phyloP scores from a whole-genome alignment of 2,113 vertebrate species.

The Erythrocebus patas region DNA sequence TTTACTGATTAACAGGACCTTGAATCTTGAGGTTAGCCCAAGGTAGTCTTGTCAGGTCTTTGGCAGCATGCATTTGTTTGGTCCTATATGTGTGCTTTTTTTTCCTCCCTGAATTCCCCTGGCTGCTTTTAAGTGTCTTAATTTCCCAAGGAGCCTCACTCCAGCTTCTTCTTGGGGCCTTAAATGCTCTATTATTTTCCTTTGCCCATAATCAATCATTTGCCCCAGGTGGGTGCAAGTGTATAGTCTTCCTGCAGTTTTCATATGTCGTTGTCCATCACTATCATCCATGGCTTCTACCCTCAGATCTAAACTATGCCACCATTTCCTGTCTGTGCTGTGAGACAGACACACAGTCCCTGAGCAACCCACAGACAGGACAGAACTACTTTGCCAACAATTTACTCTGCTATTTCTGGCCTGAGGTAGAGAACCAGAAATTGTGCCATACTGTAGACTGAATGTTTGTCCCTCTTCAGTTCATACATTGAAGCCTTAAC shows the following conservation, averaged over 20 bases:
- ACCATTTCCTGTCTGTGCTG: not conserved
- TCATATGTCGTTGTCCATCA: not conserved
- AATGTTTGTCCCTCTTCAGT: not conserved
- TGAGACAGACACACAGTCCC: not conserved
- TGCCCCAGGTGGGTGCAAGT: not conserved
- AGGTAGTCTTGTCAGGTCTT: not conserved
- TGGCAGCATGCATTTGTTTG: not conserved
- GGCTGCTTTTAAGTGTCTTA: not conserved
- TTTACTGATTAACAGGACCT: not conserved
- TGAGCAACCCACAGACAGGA: not conserved
- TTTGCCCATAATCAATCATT: not conserved
- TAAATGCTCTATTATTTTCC: not conserved
- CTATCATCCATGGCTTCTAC: not conserved
- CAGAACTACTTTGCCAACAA: not conserved
- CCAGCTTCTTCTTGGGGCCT: not conserved
- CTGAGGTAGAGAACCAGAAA: not conserved
- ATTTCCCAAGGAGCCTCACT: not conserved
- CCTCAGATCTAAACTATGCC: not conserved
- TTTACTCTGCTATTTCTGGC: not conserved
- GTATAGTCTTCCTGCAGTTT: not conserved
- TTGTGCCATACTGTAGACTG: not conserved
- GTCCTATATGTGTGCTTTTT: not conserved
- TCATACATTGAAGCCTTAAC: not conserved
- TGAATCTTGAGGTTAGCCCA: not conserved
- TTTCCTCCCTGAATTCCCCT: not conserved